Base-by-base conservation (phyloP, 2,888 invertebrate species). In the Diarsia mendica region DNA sequence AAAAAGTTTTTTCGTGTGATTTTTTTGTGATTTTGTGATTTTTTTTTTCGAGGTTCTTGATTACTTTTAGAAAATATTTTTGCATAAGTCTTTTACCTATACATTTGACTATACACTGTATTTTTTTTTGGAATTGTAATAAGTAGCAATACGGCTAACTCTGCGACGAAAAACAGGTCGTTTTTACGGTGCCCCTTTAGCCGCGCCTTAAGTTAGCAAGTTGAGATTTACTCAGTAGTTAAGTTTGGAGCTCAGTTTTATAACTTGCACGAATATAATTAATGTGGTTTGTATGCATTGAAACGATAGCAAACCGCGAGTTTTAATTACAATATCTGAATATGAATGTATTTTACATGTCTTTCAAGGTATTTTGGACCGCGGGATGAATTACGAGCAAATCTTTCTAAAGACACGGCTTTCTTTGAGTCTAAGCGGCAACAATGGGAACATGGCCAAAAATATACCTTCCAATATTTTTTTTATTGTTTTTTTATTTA, bases 221-320 rank as follows among this genome's bases (percentile, higher is more conserved):
- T 80, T 67, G 67, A 72, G 82, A 83, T 87, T 88, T 86, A 82
- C 83, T 81, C 58, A 74, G 75, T 80, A 82, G 78, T 82, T 85
- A 73, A 82, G 78, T 82, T 87, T 79, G 64, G 79, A 72, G 69
- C 67, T 73, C 72, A 84, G 79, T 80, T 73, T 60, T 64, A 71
- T 73, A 76, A 79, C 63, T 72, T 75, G 73, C 49, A 79, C 64
- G 75, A 79, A 77, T 79, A 60, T 76, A 44, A 73, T 80, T 67
- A 67, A 77, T 82, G 70, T 71, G 83, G 85, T 83, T 83, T 85
- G 85, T 73, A 44, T 85, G 85, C 75, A 71, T 51, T 67, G 18
- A 61, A 28, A 61, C 10, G 82, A 82, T 82, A 82, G 18, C 44
- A 46, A 55, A 55, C 60, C 49, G 13, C 46, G 11, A 53, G 69